These are phyloP conservation scores for Megastigmus dorsalis DNA, from an alignment of 2,888 invertebrate species.

Conservation along the genomic window DNA sequence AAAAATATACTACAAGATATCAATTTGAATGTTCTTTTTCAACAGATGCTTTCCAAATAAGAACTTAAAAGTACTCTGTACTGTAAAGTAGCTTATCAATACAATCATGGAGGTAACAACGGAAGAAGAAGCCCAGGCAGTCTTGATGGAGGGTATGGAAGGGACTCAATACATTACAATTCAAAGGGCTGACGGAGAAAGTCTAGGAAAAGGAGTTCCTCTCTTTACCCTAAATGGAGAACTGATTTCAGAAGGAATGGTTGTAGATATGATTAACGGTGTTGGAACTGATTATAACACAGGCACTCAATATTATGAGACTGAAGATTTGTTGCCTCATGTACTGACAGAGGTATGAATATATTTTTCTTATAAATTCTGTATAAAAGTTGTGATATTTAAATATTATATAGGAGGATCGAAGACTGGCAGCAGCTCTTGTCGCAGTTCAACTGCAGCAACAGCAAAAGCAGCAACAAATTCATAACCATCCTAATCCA, in stretches of 20 bases:
- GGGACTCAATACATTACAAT: constrained; percentile 73
- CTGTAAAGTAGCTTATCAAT: constrained; percentile 32
- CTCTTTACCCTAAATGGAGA: constrained; percentile 70
- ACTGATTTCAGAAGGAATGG: constrained; percentile 71
- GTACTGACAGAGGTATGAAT: constrained; percentile 69
- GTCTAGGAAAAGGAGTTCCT: constrained; percentile 69
- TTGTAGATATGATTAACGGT: constrained; percentile 72
- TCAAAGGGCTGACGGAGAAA: constrained; percentile 70
- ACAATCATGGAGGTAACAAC: constrained; percentile 66
- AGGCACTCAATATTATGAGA: constrained; percentile 70
- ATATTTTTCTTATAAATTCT: background rate
- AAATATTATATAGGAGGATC: constrained; percentile 75
- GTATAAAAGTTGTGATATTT: constrained; percentile 1
- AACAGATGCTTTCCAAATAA: constrained; percentile 40
- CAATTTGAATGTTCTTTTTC: constrained; percentile 6
- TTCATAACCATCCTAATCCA: constrained; percentile 67
- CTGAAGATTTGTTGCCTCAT: constrained; percentile 69
- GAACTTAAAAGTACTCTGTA: background rate
- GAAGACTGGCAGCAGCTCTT: constrained; percentile 78
- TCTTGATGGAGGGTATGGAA: constrained; percentile 71
- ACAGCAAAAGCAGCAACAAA: constrained; percentile 78
- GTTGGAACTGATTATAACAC: constrained; percentile 68
- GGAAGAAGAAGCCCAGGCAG: constrained; percentile 71
- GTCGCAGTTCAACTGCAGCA: constrained; percentile 80
- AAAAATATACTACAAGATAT: background rate